phyloP scores from a whole-genome alignment of 2,113 vertebrate species.

The Talpa occidentalis region DNA sequence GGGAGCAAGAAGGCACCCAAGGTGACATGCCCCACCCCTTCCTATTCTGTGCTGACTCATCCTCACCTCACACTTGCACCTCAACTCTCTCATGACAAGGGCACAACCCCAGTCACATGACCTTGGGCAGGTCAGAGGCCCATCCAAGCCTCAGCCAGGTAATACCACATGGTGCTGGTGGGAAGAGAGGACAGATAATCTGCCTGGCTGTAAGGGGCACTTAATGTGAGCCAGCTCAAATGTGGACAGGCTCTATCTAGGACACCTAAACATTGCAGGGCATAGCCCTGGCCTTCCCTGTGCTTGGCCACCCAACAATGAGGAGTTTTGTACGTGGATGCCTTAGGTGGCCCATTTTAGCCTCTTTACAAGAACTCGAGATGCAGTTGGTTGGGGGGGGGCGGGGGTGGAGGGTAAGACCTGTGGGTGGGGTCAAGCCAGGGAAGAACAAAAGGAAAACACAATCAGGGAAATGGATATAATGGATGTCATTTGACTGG shows the following conservation, averaged over 20 bases:
- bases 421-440: background rate
- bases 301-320: background rate
- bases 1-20: background rate
- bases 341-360: background rate
- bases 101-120: background rate
- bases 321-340: background rate
- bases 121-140: background rate
- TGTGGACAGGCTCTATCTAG: background rate
- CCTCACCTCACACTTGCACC: background rate
- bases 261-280: background rate
- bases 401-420: background rate
- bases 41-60: background rate
- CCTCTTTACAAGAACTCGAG: slow-evolving; percentile 7
- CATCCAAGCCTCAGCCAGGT: background rate
- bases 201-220: background rate
- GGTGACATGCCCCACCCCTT: background rate
- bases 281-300: background rate
- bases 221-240: background rate
- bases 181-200: background rate
- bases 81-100: background rate
- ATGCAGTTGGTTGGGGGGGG: background rate
- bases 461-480: background rate
- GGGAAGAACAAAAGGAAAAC: background rate
- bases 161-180: background rate
- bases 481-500: background rate